These are phyloP conservation scores for Molossus molossus DNA, from an alignment of 2,797 vertebrate genomes.

Conservation along the genomic window DNA sequence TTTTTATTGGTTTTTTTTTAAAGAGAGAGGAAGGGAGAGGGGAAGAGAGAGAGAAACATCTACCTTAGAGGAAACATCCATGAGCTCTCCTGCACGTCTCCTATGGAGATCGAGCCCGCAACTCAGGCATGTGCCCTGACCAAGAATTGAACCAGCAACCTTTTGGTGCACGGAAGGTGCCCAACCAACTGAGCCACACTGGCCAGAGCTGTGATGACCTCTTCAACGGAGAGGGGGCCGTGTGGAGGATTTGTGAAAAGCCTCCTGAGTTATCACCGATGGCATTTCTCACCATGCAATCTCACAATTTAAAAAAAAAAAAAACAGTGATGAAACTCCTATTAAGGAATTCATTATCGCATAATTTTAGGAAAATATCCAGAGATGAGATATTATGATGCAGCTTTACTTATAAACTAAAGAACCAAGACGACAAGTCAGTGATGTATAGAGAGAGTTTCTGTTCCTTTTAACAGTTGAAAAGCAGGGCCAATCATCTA, in stretches of 20 bases:
- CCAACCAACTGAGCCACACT: neutral
- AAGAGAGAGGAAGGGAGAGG: neutral
- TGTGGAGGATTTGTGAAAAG: slow-evolving; percentile 74
- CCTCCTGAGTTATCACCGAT: slow-evolving; percentile 72
- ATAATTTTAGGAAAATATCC: slow-evolving; percentile 65
- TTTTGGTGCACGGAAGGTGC: neutral
- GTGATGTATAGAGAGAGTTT: slow-evolving; percentile 68
- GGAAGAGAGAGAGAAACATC: neutral
- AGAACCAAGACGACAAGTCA: slow-evolving; percentile 65
- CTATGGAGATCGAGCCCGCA: neutral
- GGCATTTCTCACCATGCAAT: neutral
- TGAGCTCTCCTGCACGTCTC: neutral
- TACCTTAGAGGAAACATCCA: neutral
- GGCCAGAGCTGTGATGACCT: slow-evolving; percentile 71
- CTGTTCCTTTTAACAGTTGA: slow-evolving; percentile 37
- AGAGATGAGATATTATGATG: slow-evolving; percentile 49
- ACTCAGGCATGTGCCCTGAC: neutral
- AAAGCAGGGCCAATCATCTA: slow-evolving; percentile 46
- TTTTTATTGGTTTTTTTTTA: neutral
- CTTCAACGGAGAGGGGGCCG: slow-evolving; percentile 39
- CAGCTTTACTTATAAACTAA: slow-evolving; percentile 60
- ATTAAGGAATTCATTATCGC: slow-evolving; percentile 63
- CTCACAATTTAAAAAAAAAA: slow-evolving; percentile 59
- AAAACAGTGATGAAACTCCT: slow-evolving; percentile 72
- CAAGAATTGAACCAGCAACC: neutral